phyloP scores from a whole-genome alignment of 2,113 vertebrate species.

The Triplophysa dalaica region DNA sequence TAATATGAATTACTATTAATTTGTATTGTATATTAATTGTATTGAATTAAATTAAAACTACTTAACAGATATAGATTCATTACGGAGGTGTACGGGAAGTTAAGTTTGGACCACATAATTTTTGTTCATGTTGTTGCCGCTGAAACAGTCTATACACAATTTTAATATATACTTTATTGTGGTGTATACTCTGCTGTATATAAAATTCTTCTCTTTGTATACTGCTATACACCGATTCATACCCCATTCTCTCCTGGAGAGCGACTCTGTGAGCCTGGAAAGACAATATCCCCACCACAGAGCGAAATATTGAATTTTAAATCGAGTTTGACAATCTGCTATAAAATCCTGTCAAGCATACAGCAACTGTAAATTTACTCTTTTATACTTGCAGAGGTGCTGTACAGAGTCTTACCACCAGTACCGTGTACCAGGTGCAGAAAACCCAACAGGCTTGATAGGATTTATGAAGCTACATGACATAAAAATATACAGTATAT shows the following conservation, averaged over 20 bases:
- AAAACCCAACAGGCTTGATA: background rate
- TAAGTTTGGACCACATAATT: too few species aligned
- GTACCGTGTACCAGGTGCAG: conserved; percentile 15
- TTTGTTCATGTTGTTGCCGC: too few species aligned
- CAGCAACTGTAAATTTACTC: conserved; percentile 37
- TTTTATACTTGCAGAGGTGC: conserved; percentile 30
- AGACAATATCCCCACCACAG: conserved; percentile 32
- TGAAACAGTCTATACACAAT: too few species aligned
- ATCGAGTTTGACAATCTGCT: conserved; percentile 40
- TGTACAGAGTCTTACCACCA: conserved; percentile 19
- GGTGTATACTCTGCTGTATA: background rate
- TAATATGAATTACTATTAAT: too few species aligned
- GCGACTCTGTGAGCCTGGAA: conserved; percentile 13
- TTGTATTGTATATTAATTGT: too few species aligned
- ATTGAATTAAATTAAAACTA: too few species aligned
- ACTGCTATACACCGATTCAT: conserved; percentile 7
- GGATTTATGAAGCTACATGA: conserved; percentile 34
- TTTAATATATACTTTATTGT: background rate
- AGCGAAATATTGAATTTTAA: conserved; percentile 15
- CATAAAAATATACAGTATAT: conserved; percentile 9
- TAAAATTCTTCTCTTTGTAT: background rate
- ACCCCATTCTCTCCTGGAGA: conserved; percentile 7
- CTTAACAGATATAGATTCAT: too few species aligned
- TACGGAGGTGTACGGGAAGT: too few species aligned
- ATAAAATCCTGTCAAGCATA: conserved; percentile 35